These are phyloP conservation scores for Poecilia gillii DNA, from an alignment of 2,797 vertebrate genomes.

Conservation along the genomic window DNA sequence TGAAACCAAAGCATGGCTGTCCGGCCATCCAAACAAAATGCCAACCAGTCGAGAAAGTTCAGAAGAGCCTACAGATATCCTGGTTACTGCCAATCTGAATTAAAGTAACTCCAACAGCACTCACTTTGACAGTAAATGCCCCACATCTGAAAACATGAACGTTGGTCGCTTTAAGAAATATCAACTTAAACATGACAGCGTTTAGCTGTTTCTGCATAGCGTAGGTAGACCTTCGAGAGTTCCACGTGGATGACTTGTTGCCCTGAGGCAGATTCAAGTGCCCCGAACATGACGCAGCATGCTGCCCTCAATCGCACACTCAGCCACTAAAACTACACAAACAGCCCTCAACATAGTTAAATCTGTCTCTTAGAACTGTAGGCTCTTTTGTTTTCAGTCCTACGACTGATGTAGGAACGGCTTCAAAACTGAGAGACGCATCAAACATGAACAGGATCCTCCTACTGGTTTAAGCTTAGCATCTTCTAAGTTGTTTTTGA, in stretches of 20 bases:
- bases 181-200: constrained; percentile 9
- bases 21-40: constrained; percentile 13
- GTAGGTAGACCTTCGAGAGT: constrained; percentile 52
- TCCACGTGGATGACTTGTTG: constrained; percentile 62
- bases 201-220: constrained; percentile 6
- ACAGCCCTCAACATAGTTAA: constrained; percentile 38
- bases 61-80: neutral
- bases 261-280: constrained; percentile 50
- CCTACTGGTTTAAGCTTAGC: neutral
- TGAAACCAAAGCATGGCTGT: constrained; percentile 56
- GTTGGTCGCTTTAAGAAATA: constrained; percentile 4
- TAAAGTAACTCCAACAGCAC: neutral
- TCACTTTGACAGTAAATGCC: neutral
- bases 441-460: neutral
- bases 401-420: constrained; percentile 1
- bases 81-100: constrained; percentile 5
- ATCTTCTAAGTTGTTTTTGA: neutral
- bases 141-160: neutral
- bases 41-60: constrained; percentile 9
- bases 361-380: neutral
- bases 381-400: constrained; percentile 13
- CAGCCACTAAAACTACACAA: constrained; percentile 21
- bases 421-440: neutral
- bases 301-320: constrained; percentile 57
- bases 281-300: constrained; percentile 66